A percentile compares a stretch with the other conserved stretches of the same genome.
Evolutionary conservation across 2,888 invertebrate species (phyloP).

Genomic region (Acanthopleura granulata): DNA sequence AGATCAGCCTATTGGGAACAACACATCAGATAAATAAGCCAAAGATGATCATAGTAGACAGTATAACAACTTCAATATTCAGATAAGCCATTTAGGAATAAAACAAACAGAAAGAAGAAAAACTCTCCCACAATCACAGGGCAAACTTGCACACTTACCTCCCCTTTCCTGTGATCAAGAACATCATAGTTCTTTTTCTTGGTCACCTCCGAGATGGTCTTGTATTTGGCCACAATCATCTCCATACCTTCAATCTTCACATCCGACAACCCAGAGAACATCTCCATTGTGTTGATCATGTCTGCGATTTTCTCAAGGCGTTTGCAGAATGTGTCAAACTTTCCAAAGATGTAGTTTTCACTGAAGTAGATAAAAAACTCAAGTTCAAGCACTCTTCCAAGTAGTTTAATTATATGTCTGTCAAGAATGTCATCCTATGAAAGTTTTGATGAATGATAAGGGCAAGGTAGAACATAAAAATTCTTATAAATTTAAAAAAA

Average conservation of each 20-base stretch:
- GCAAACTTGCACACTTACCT: conserved; percentile 67
- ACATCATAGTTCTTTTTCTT: conserved; percentile 92
- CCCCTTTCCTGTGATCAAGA: conserved; percentile 88
- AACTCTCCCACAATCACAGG: not conserved
- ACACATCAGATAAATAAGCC: no score
- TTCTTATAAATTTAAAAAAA: not conserved
- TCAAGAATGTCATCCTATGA: no score
- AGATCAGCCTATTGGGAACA: no score
- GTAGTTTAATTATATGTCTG: no score
- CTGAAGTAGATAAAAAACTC: conserved; percentile 70
- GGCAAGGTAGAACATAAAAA: not conserved
- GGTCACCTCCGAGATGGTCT: conserved; percentile 85
- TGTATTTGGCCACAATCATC: conserved; percentile 82
- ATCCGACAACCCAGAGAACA: conserved; percentile 84
- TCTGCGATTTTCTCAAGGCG: conserved; percentile 87
- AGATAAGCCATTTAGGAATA: not conserved
- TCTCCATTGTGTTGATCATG: conserved; percentile 92
- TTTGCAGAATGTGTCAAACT: conserved; percentile 94
- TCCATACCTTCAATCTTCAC: conserved; percentile 69
- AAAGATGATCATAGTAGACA: no score
- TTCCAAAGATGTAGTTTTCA: conserved; percentile 97
- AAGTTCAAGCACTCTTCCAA: no score
- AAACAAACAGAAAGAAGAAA: not conserved
- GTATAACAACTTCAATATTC: no score
- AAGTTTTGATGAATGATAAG: no score